These are phyloP conservation scores for Clunio marinus DNA, from an alignment of 2,888 invertebrate species.

Conservation along the genomic window DNA sequence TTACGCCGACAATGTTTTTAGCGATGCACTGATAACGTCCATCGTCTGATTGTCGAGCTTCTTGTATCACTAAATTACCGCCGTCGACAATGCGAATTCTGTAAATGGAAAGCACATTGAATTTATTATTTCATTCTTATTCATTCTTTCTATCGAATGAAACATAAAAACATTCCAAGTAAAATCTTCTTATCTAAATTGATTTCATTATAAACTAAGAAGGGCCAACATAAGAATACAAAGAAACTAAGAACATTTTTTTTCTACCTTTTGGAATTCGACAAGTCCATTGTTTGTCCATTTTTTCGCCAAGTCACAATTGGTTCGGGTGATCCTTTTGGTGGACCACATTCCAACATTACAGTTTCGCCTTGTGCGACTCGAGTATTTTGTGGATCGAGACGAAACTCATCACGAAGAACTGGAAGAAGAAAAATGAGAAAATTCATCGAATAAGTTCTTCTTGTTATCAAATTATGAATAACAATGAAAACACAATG, in stretches of 20 bases:
- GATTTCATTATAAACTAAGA: slow-evolving; percentile 39
- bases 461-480: slow-evolving; percentile 34
- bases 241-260: neutral
- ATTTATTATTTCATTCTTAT: neutral
- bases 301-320: slow-evolving; percentile 83
- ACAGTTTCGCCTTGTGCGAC: slow-evolving; percentile 82
- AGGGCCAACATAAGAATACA: neutral
- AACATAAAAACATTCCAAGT: neutral
- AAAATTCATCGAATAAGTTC: slow-evolving; percentile 51
- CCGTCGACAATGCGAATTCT: slow-evolving; percentile 72
- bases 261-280: slow-evolving; percentile 59
- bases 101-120: slow-evolving; percentile 42
- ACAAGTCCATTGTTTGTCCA: slow-evolving; percentile 69
- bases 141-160: neutral
- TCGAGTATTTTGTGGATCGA: slow-evolving; percentile 76
- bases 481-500: slow-evolving; percentile 28
- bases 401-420: slow-evolving; percentile 81
- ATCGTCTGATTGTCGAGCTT: slow-evolving; percentile 71
- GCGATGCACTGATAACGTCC: slow-evolving; percentile 81
- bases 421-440: slow-evolving; percentile 56
- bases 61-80: slow-evolving; percentile 75
- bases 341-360: slow-evolving; percentile 80
- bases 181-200: slow-evolving; percentile 33
- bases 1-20: slow-evolving; percentile 71
- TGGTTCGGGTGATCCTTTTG: slow-evolving; percentile 85